Percentiles rank a stretch among this genome's conserved stretches.
These are phyloP conservation scores for Enteromius anoplus DNA, from an alignment of 2,797 vertebrate species.

Conservation along the genomic window DNA sequence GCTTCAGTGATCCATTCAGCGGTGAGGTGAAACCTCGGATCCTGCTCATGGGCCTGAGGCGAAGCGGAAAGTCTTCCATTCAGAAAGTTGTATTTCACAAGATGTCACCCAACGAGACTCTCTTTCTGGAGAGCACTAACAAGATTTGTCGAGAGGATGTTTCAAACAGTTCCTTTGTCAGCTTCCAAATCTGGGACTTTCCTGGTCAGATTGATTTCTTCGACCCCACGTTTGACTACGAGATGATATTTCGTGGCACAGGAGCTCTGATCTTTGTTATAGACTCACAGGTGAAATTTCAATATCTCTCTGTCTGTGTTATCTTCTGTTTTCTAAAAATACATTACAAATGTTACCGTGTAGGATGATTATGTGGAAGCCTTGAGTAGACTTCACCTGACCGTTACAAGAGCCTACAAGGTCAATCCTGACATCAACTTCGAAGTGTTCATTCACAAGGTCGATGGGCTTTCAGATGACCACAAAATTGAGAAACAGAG, in stretches of 20 bases:
- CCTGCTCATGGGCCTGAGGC: slow-evolving; percentile 91
- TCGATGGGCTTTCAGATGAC: slow-evolving; percentile 92
- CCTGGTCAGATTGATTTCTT: slow-evolving; percentile 93
- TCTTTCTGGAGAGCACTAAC: slow-evolving; percentile 91
- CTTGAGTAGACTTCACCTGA: slow-evolving; percentile 88
- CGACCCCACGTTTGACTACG: slow-evolving; percentile 89
- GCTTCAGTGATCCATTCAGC: slow-evolving; percentile 86
- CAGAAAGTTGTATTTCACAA: slow-evolving; percentile 95
- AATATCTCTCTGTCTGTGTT: background rate
- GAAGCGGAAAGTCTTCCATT: slow-evolving; percentile 94
- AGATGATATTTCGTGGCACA: slow-evolving; percentile 92
- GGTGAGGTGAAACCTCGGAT: slow-evolving; percentile 93
- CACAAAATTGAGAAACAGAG: slow-evolving; percentile 95
- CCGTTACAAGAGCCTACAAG: slow-evolving; percentile 91
- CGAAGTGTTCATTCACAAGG: slow-evolving; percentile 96
- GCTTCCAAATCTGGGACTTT: slow-evolving; percentile 94
- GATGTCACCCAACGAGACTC: slow-evolving; percentile 91
- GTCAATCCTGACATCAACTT: slow-evolving; percentile 95
- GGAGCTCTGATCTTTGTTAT: slow-evolving; percentile 91
- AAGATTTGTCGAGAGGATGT: slow-evolving; percentile 91
- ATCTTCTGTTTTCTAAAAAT: background rate
- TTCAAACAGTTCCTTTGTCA: slow-evolving; percentile 91
- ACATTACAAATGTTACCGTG: slow-evolving; percentile 18
- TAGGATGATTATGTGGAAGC: slow-evolving; percentile 95
- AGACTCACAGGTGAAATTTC: slow-evolving; percentile 83